Percentiles rank a stretch among this genome's conserved stretches.
Evolutionary conservation across 2,113 vertebrate genomes (phyloP).

Genomic region (Anguilla rostrata): DNA sequence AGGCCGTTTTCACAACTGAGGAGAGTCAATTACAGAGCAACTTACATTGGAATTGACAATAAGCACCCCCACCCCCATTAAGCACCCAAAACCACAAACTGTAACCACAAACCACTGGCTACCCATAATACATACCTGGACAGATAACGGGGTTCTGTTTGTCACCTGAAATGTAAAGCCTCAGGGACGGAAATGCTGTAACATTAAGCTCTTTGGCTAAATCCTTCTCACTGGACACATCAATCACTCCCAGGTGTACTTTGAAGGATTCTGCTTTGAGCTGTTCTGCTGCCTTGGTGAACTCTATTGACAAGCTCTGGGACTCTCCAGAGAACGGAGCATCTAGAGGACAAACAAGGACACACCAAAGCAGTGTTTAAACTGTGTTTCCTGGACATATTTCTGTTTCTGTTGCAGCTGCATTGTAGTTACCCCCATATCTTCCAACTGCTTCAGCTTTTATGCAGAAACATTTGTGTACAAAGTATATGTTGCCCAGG

Average conservation of each 20-base stretch:
- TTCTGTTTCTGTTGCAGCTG: too few relatives aligned
- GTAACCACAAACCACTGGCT: not conserved
- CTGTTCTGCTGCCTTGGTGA: conserved; percentile 73
- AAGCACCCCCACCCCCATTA: not conserved
- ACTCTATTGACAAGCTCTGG: conserved; percentile 67
- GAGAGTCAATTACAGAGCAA: conserved; percentile 34
- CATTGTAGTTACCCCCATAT: not conserved
- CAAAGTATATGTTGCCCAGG: not conserved
- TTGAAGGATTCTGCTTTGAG: conserved; percentile 73
- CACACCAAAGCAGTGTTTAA: not conserved
- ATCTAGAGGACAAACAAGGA: conserved; percentile 63
- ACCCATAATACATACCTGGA: conserved; percentile 68
- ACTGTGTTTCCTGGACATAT: too few relatives aligned
- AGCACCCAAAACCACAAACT: not conserved
- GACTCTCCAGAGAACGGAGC: conserved; percentile 69
- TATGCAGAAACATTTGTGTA: not conserved
- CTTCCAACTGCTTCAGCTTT: too few relatives aligned
- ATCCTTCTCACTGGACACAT: conserved; percentile 74
- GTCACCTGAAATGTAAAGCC: conserved; percentile 81
- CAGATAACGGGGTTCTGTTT: conserved; percentile 75
- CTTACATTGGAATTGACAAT: not conserved
- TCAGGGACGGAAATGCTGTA: conserved; percentile 66
- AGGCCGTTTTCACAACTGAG: conserved; percentile 76
- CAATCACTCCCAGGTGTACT: conserved; percentile 76
- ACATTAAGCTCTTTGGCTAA: conserved; percentile 75